Base-by-base conservation (phyloP, 2,113 vertebrate genomes). In the Larimichthys polyactis region DNA sequence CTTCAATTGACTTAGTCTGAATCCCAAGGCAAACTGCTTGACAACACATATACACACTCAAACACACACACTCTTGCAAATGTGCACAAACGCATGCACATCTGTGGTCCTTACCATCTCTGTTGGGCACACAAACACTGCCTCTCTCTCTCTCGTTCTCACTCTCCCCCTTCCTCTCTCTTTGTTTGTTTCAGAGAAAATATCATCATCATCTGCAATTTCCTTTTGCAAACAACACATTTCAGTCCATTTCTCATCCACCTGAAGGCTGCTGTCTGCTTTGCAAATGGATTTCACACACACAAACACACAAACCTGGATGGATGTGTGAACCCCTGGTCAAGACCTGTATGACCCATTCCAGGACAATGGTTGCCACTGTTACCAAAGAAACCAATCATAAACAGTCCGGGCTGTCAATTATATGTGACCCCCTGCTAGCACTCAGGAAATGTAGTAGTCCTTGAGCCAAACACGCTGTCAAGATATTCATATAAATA, bases 1-100 rank as follows among this genome's bases (percentile, higher is more conserved):
- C 75, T 85, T 87, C 67, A 74, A 86, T 64, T 85, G 75, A 71
- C 55, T 87, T 72, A 67, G 60, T 49, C 57, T 82, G 62, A 84
- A 78, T 87, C 85, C 73, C 82, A 77, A 48, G 36, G 77, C 78
- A 81, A 81, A 57, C 20, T 62, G 62, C 51, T 57, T 32, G 67
- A 75, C 57, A 76, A 58, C 65, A 74, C 55, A 27, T 27, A 70
- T 0, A 57, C 52, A 80, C 64, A 69, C 46, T 40, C 27, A 81
- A 36, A 74, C 43, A 76, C 58, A 43, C 48, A 79, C 55, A 82
- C 63, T 32, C 4, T 40, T 40, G 36, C 36, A 40, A 40, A 40
- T 8, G 36, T 40, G 29, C 4, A 46, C 77, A 75, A 70, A 68
- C 81, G 79, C 80, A 77, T 7, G 20, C 64, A 66, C 77, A 81